Conservation (phyloP, 2,797 vertebrate genomes). For the Typhlichthys subterraneus region DNA sequence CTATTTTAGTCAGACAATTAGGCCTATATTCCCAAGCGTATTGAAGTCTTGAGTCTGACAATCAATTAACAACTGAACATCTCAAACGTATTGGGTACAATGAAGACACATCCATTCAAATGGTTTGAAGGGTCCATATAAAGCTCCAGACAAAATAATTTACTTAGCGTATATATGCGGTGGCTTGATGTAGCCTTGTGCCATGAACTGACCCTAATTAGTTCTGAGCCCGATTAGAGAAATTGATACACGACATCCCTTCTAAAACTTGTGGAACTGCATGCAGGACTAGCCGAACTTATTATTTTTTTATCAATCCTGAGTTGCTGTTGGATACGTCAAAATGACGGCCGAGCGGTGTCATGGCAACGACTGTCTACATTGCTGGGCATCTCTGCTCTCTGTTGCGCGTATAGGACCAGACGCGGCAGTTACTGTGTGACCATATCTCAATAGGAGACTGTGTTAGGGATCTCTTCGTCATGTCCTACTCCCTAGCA, state of each 20-base stretch:
- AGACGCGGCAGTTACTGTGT: too few species aligned
- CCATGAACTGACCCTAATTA: constrained; percentile 15
- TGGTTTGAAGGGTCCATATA: background rate
- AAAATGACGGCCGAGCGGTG: too few species aligned
- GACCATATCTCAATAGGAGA: too few species aligned
- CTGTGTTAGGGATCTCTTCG: too few species aligned
- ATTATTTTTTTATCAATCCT: background rate
- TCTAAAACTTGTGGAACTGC: constrained; percentile 43
- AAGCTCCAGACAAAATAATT: too few species aligned
- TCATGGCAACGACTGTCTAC: too few species aligned
- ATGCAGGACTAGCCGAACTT: background rate
- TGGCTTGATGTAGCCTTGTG: constrained; percentile 5
- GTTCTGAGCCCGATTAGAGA: constrained; percentile 10
- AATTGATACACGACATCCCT: constrained; percentile 1
- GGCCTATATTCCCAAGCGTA: background rate
- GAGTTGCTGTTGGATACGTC: too few species aligned
- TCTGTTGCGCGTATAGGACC: too few species aligned
- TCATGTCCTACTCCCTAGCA: too few species aligned
- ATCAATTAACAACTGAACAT: background rate
- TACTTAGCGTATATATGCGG: background rate
- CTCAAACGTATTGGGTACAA: too few species aligned
- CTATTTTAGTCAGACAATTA: constrained; percentile 10
- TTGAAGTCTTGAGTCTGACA: constrained; percentile 11
- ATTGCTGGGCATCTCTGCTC: too few species aligned
- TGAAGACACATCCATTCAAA: background rate